These are phyloP conservation scores for Poeciliopsis infans DNA, from an alignment of 2,797 vertebrate species.

Conservation along the genomic window DNA sequence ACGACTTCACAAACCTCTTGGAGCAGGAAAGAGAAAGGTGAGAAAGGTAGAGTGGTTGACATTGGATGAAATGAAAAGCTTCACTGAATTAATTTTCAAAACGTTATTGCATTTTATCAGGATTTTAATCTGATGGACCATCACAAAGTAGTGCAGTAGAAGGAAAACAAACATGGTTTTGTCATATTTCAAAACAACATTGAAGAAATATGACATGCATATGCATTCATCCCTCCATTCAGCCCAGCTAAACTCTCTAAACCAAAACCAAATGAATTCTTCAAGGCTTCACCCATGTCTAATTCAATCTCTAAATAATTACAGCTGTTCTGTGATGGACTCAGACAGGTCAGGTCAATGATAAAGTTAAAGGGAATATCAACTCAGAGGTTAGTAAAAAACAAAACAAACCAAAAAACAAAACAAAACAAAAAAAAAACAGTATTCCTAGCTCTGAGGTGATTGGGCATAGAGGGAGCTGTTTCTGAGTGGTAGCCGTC, in stretches of 20 bases:
- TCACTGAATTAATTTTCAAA: neutral
- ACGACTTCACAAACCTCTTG: conserved; percentile 98
- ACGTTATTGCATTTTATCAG: neutral
- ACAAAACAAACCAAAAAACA: no score
- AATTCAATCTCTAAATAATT: neutral
- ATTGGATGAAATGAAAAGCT: neutral
- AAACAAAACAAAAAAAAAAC: no score
- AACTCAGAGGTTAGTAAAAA: no score
- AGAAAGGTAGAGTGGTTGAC: conserved; percentile 26
- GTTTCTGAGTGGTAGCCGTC: conserved; percentile 28
- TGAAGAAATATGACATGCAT: neutral
- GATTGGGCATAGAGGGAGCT: conserved; percentile 22
- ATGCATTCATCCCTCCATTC: neutral
- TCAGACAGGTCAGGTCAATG: no score
- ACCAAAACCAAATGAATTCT: neutral
- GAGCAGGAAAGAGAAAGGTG: conserved; percentile 98
- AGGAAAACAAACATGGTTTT: neutral
- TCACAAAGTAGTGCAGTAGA: neutral
- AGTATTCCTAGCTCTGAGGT: conserved; percentile 13
- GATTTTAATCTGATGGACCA: neutral
- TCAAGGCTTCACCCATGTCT: neutral
- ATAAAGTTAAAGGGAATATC: no score
- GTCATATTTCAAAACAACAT: neutral
- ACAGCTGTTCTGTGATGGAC: neutral
- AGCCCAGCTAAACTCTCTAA: neutral